Evolutionary conservation across 2,888 invertebrate genomes (phyloP).

Genomic region (Acanthosepion esculentum): DNA sequence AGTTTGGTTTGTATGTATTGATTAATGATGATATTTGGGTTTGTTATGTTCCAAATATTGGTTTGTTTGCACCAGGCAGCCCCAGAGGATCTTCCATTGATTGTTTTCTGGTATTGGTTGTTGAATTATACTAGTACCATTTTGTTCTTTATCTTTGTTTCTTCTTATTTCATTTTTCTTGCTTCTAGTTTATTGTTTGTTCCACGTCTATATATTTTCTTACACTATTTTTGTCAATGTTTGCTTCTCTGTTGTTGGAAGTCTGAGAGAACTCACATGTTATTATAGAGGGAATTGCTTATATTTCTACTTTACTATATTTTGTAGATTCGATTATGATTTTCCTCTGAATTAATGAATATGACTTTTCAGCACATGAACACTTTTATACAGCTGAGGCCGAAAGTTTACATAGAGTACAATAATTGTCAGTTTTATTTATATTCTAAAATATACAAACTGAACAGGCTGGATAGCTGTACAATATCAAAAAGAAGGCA

Average conservation of each 20-base stretch:
- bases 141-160: background rate
- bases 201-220: background rate
- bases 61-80: conserved; percentile 33
- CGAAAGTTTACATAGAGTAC: background rate
- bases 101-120: conserved; percentile 33
- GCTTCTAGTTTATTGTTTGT: background rate
- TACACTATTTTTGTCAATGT: conserved; percentile 20
- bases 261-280: background rate
- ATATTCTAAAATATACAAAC: background rate
- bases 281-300: background rate
- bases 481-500: too few species aligned
- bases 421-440: background rate
- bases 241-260: background rate
- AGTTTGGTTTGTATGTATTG: background rate
- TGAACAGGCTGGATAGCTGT: too few species aligned
- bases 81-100: conserved; percentile 1
- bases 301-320: background rate
- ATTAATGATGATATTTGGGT: conserved; percentile 16
- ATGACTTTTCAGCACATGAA: background rate
- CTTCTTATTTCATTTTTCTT: background rate
- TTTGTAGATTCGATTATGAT: conserved; percentile 1
- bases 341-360: background rate
- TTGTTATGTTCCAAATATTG: conserved; percentile 33
- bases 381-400: background rate
- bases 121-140: background rate